Conservation (phyloP, 1,140 invertebrate species). For the Hestina assimilis region DNA sequence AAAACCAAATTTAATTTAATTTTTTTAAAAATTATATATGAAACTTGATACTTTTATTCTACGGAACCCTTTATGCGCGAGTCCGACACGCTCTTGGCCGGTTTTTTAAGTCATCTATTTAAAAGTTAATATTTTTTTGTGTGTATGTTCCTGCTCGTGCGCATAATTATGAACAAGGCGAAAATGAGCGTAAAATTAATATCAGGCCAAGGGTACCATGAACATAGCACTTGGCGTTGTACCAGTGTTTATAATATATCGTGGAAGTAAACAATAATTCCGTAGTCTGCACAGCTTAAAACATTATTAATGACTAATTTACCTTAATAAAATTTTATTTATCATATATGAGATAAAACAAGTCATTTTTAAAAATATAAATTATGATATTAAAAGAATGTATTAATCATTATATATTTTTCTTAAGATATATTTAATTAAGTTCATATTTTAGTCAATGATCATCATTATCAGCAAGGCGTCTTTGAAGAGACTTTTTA, state of each 20-base stretch:
- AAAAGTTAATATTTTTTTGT: too few relatives aligned
- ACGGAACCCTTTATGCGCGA: too few relatives aligned
- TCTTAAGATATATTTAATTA: too few relatives aligned
- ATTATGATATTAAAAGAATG: too few relatives aligned
- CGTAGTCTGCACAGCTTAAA: constrained; percentile 18
- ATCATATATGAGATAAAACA: background rate
- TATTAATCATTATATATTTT: too few relatives aligned
- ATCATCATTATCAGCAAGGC: background rate
- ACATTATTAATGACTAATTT: constrained; percentile 7
- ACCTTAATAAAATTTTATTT: background rate
- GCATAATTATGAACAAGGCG: constrained; percentile 42
- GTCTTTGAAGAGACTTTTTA: constrained; percentile 44
- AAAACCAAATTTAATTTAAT: too few relatives aligned
- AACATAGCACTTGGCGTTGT: constrained; percentile 38
- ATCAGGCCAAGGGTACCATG: constrained; percentile 61
- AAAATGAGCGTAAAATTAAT: constrained; percentile 69
- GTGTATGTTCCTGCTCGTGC: constrained; percentile 28
- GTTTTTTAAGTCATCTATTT: too few relatives aligned
- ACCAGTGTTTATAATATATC: constrained; percentile 40
- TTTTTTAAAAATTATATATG: constrained; percentile 1
- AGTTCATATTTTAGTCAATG: too few relatives aligned
- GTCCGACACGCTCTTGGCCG: too few relatives aligned
- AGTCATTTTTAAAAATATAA: too few relatives aligned
- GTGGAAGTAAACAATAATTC: constrained; percentile 35
- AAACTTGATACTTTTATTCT: too few relatives aligned